Evolutionary conservation across 1,140 invertebrate species (phyloP).

Genomic region (Hylyphantes graminicola): DNA sequence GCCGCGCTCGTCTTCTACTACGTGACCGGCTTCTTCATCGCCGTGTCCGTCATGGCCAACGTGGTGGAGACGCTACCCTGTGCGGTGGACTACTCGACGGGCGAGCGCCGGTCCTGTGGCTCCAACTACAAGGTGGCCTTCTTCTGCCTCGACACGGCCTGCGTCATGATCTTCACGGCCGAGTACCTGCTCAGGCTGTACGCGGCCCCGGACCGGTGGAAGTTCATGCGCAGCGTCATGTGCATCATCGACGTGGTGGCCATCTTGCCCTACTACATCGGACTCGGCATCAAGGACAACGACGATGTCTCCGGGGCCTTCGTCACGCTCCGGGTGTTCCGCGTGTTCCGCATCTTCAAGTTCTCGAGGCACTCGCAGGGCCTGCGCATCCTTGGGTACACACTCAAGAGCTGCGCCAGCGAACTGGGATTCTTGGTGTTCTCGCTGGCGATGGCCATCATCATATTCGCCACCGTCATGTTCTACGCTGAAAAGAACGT

Average conservation of each 20-base stretch:
- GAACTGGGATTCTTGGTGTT: slow-evolving; percentile 99
- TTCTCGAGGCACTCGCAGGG: slow-evolving; percentile 99
- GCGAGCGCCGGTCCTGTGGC: slow-evolving; percentile 89
- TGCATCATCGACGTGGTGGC: slow-evolving; percentile 99
- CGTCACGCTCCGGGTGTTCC: slow-evolving; percentile 97
- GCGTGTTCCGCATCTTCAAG: slow-evolving; percentile 99
- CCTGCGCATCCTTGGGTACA: slow-evolving; percentile 97
- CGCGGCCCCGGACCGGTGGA: slow-evolving; percentile 97
- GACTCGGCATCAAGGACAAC: slow-evolving; percentile 95
- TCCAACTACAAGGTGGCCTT: slow-evolving; percentile 98
- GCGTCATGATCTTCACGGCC: slow-evolving; percentile 99
- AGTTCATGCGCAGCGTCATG: slow-evolving; percentile 98
- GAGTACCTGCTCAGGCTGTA: slow-evolving; percentile 97
- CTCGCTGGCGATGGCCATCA: slow-evolving; percentile 99
- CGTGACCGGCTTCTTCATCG: slow-evolving; percentile 99
- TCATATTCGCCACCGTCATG: slow-evolving; percentile 99
- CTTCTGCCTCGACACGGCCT: slow-evolving; percentile 99
- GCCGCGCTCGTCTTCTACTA: slow-evolving; percentile 99
- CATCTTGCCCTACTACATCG: slow-evolving; percentile 99
- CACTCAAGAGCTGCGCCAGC: slow-evolving; percentile 98
- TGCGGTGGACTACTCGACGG: slow-evolving; percentile 58
- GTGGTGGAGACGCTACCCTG: slow-evolving; percentile 99
- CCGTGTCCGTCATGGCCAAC: slow-evolving; percentile 98
- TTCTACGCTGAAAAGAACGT: slow-evolving; percentile 99
- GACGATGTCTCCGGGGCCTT: slow-evolving; percentile 99